Percentiles rank a stretch among this genome's conserved stretches.
These are phyloP conservation scores for Colostygia pectinataria DNA, from an alignment of 2,888 invertebrate species.

Conservation along the genomic window DNA sequence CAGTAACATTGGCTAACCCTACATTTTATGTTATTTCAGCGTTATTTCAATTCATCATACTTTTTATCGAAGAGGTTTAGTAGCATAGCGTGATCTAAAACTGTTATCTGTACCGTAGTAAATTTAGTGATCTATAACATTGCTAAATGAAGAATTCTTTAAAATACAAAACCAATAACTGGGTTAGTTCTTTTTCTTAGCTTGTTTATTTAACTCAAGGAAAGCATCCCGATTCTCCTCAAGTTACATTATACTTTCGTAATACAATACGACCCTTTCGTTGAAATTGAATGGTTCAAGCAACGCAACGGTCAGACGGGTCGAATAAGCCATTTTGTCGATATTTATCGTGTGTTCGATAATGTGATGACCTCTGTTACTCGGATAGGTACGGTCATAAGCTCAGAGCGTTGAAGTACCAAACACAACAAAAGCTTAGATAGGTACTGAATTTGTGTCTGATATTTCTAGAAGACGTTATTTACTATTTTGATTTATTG, in stretches of 20 bases:
- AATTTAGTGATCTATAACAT: too few relatives aligned
- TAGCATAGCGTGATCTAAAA: too few relatives aligned
- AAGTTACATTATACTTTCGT: constrained; percentile 12
- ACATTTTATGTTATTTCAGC: too few relatives aligned
- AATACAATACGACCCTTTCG: constrained; percentile 21
- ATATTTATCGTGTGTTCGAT: constrained; percentile 32
- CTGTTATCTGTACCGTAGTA: too few relatives aligned
- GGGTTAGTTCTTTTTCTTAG: too few relatives aligned
- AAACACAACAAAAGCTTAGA: constrained; percentile 1
- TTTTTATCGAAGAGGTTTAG: too few relatives aligned
- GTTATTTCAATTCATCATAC: too few relatives aligned
- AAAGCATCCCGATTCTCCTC: not conserved
- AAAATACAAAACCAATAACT: too few relatives aligned
- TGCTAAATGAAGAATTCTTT: too few relatives aligned
- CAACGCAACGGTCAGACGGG: constrained; percentile 31
- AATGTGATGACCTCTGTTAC: constrained; percentile 37
- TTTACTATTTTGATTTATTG: too few relatives aligned
- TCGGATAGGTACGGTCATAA: constrained; percentile 29
- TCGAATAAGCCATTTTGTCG: constrained; percentile 41
- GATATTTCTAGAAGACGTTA: not conserved
- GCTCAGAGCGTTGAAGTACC: constrained; percentile 15
- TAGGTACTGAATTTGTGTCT: not conserved
- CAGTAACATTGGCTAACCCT: too few relatives aligned
- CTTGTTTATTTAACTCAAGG: too few relatives aligned
- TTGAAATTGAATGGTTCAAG: constrained; percentile 20